Base-by-base conservation (phyloP, 37 sponge, comb jelly and placozoan species). In the Chondrilla cf. caribensis region DNA sequence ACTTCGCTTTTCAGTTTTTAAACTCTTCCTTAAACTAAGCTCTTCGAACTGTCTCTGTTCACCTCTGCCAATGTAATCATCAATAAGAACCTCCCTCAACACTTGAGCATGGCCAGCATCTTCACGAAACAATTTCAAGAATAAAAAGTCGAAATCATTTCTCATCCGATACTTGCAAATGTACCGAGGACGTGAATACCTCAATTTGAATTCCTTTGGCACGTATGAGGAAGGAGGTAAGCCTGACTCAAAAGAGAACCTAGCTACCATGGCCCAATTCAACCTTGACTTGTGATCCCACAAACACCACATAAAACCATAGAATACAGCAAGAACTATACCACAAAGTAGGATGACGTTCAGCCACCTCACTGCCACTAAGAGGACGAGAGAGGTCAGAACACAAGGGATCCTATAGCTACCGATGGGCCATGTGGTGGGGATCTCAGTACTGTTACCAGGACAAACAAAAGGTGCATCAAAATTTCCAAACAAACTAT, bases 391-490 rank as follows among this genome's bases (percentile, higher is more conserved):
- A 26, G 88, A 82, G 15, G 91, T 84, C 14, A 80, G 38, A 3
- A 68, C 36, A 38, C 77, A 58, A 14, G 37, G 21, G 0, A 84
- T 80, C 24, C 76, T 57, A 14, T 26, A 4, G 7, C 31, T 4
- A 21, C 39, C 38, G 14, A 76, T 19, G 44, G 70, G 86, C 86
- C 86, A 86, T 43, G 5, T 79, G 68, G 1, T 43, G 22, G 38
- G 38, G 21, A 58, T 41, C 35, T 70, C 51, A 41, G 58, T 32
- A 14, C 26, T 39, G 19, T 58, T 64, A 26, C 59, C 58, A 3
- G 91, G 91, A 71, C 91, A 90, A 29, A n/a, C 40, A 77, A 90
- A 90, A 24, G 54, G 47, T 11, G 47, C 81, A 32, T 72, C 58
- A 44, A 82, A 90, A 26, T 90, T 84, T 9, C 58, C 83, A 55